Evolutionary conservation across 53 echinoderm and acorn worm species (phyloP).

Genomic region (Apostichopus leukothele): DNA sequence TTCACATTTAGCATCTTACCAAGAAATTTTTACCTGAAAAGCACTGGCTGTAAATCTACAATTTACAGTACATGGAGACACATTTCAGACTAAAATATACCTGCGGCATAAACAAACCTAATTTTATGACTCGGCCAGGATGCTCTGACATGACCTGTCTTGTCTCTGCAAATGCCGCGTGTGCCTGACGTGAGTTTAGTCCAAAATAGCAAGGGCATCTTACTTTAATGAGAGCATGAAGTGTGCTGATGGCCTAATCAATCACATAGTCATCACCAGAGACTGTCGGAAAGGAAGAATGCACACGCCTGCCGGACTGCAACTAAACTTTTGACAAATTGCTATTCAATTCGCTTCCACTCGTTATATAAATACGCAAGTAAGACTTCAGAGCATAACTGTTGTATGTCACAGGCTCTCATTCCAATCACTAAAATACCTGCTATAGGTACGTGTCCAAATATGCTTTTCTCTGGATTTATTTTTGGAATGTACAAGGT

Average conservation of each 20-base stretch:
- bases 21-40: no score
- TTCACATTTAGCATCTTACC: no score
- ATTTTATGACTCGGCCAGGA: no score
- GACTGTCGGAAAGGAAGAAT: neutral
- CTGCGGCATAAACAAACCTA: no score
- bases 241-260: neutral
- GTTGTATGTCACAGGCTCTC: neutral
- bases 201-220: conserved; percentile 18
- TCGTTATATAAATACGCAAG: neutral
- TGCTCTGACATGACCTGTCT: no score
- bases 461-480: neutral
- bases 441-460: neutral
- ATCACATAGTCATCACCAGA: neutral
- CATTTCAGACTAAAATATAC: no score
- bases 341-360: neutral
- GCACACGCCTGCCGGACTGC: no score
- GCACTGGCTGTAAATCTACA: no score
- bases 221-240: conserved; percentile 41
- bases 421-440: neutral
- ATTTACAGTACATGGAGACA: no score
- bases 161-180: conserved; percentile 2
- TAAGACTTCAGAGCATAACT: neutral
- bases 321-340: no score
- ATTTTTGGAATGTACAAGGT: no score
- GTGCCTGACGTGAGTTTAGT: conserved; percentile 28